Evolutionary conservation across 2,888 invertebrate genomes (phyloP).

Genomic region (Hyposoter didymator): DNA sequence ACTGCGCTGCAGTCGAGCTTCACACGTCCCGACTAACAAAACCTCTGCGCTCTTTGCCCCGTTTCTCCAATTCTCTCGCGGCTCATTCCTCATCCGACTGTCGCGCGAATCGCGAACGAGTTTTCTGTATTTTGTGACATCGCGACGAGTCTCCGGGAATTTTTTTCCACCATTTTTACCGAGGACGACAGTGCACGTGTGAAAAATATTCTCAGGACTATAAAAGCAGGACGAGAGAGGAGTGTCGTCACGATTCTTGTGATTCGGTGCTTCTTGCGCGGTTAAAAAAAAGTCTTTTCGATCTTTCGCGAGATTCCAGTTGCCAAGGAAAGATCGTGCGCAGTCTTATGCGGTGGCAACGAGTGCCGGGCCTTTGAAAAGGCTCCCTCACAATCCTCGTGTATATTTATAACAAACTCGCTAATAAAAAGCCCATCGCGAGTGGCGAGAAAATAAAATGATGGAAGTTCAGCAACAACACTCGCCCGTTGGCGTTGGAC

Average conservation of each 20-base stretch:
- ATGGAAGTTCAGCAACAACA: slow-evolving; percentile 83
- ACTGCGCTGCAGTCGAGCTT: slow-evolving; percentile 82
- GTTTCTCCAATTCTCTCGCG: slow-evolving; percentile 63
- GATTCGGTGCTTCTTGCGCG: slow-evolving; percentile 5
- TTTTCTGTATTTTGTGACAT: neutral
- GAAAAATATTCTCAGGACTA: neutral
- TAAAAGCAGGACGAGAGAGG: neutral
- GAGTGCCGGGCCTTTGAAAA: slow-evolving; percentile 48
- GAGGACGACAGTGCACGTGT: neutral
- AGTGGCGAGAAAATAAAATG: slow-evolving; percentile 65
- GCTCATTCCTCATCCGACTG: slow-evolving; percentile 45
- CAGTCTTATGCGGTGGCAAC: slow-evolving; percentile 43
- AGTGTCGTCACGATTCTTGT: slow-evolving; percentile 11
- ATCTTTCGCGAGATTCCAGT: neutral
- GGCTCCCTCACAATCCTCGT: slow-evolving; percentile 27
- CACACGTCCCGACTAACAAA: slow-evolving; percentile 79
- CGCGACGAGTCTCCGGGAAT: neutral
- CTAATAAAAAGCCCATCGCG: neutral
- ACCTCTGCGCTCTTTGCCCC: slow-evolving; percentile 56
- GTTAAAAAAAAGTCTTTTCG: neutral
- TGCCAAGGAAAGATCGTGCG: neutral
- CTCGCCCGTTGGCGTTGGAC: slow-evolving; percentile 83
- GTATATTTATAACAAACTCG: neutral
- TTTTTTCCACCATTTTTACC: too few relatives aligned
- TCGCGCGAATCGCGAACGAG: slow-evolving; percentile 10